Base-by-base conservation (phyloP, 1,140 invertebrate species). In the Sarcophaga peregrina region DNA sequence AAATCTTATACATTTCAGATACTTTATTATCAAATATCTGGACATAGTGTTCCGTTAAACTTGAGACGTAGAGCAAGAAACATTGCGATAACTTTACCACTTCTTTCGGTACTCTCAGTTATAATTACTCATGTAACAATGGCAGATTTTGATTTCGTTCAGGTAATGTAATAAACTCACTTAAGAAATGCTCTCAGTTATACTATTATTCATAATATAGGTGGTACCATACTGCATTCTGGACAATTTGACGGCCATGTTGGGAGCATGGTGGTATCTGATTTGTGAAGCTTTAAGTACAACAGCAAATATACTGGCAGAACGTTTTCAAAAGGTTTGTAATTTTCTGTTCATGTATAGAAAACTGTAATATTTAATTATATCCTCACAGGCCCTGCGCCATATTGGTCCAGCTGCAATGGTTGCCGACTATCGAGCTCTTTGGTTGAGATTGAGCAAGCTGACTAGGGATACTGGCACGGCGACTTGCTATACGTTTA, bases 361-460 rank as follows among this genome's bases (percentile, higher is more conserved):
- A 1, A 68, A 37, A 58, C 45, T 58, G 2, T 68, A 13, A 20
- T 25, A 81, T 8, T 13, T 81, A 25, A 5, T 8, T 25, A 20
- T 52, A 50, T 20, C 25, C 72, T 20, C 9, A 62, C 25, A 93
- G 91, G 93, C 93, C 6, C 86, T 94, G 5, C 92, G 92, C 62
- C 92, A 94, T 85, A 91, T 94, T 82, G 93, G 93, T 0, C 93
- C 93, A 7, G 93, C 94, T 4, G 90, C 91, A 13, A 93, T 92
- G 90, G 92, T 94, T 3, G 92, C 93, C 0, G 93, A 94, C 84
- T 94, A 94, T 87, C 91, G 93, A 13, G 92, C 93, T 0, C 85
- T 94, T 3, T 94, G 93, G 93, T 91, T 94, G 76, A 91, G 93
- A 5, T 85, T 94, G 13, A 93, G 93, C 85, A 94, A 93, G 88